Percentiles rank a stretch among this genome's conserved stretches.
These are phyloP conservation scores for Dastarcus helophoroides DNA, from an alignment of 2,888 invertebrate species.

Conservation along the genomic window DNA sequence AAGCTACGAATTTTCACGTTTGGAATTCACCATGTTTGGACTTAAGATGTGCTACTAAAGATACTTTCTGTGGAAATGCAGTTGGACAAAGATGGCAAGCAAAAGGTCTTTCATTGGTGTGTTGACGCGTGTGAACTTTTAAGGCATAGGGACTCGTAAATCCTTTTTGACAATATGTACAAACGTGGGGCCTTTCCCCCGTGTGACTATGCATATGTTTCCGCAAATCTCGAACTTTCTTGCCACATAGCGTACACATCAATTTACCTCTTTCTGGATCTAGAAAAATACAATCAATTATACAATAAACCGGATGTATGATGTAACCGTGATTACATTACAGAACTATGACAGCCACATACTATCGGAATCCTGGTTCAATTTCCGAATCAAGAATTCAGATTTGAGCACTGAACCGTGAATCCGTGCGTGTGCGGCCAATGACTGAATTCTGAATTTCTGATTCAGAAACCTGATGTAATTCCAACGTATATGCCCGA, in stretches of 20 bases:
- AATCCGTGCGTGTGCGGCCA: no score
- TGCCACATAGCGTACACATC: slow-evolving; percentile 26
- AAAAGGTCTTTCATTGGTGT: slow-evolving; percentile 28
- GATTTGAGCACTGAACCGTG: no score
- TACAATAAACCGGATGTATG: no score
- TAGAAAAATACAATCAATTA: slow-evolving; percentile 15
- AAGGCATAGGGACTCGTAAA: slow-evolving; percentile 24
- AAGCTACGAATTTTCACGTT: no score
- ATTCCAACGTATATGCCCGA: no score
- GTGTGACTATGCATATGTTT: slow-evolving; percentile 26
- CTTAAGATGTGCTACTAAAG: slow-evolving; percentile 24
- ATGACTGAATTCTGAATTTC: no score
- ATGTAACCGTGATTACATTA: no score
- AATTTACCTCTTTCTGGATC: slow-evolving; percentile 25
- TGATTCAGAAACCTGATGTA: no score
- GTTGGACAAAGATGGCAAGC: slow-evolving; percentile 24
- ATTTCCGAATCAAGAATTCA: no score
- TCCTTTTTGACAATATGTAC: slow-evolving; percentile 23
- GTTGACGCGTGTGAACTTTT: slow-evolving; percentile 26
- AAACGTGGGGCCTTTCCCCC: slow-evolving; percentile 24
- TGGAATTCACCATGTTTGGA: slow-evolving; percentile 22
- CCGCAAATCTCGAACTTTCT: slow-evolving; percentile 23
- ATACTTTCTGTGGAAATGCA: slow-evolving; percentile 26
- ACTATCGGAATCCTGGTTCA: not conserved
- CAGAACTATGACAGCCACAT: not conserved